Conservation (phyloP, 2,797 vertebrate species). For the Delichon dasypus region DNA sequence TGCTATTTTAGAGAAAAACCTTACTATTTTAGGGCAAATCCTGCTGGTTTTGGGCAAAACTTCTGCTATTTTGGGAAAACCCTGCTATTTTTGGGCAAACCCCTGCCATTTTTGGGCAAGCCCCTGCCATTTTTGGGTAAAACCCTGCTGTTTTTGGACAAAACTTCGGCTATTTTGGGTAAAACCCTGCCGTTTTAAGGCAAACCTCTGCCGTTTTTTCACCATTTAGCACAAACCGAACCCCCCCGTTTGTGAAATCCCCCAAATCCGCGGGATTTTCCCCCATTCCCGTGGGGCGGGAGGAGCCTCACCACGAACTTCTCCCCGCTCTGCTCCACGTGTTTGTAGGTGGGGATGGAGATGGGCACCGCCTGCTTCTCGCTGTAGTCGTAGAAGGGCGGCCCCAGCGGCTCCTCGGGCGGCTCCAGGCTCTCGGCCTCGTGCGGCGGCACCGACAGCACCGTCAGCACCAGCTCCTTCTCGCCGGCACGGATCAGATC, state of each 20-base stretch:
- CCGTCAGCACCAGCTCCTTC: constrained; percentile 89
- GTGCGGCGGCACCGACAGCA: constrained; percentile 91
- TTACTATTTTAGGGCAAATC: no score
- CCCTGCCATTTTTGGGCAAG: no score
- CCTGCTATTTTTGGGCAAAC: no score
- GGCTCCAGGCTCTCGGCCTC: constrained; percentile 93
- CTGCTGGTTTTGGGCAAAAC: no score
- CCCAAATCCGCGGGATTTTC: background rate
- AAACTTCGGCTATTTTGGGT: no score
- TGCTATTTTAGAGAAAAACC: background rate
- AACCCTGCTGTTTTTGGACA: no score
- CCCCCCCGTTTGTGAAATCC: background rate
- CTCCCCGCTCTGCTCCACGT: background rate
- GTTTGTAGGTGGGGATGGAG: constrained; percentile 96
- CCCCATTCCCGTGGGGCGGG: rapidly evolving
- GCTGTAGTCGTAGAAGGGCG: constrained; percentile 95
- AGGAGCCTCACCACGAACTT: background rate
- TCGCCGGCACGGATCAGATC: constrained; percentile 96
- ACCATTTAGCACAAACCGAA: no score
- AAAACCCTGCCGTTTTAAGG: no score
- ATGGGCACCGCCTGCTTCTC: constrained; percentile 97
- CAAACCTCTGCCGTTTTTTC: no score
- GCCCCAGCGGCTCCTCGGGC: constrained; percentile 87
- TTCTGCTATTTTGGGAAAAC: no score
- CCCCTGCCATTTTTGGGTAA: no score